Percentiles rank a stretch among this genome's conserved stretches.
Evolutionary conservation across 2,797 vertebrate species (phyloP).

Genomic region (Rhadinocentrus ornatus): DNA sequence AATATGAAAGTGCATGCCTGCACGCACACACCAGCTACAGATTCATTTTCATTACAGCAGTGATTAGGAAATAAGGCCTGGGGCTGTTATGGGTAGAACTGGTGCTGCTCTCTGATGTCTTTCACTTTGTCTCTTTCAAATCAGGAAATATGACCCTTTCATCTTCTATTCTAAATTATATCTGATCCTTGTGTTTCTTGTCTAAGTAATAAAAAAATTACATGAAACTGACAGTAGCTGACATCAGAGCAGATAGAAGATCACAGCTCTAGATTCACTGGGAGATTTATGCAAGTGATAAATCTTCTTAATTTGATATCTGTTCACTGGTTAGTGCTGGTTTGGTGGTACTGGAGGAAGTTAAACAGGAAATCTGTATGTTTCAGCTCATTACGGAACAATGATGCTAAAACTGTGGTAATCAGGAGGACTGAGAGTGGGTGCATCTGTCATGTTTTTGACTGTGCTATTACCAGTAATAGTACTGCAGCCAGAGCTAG

Average conservation of each 20-base stretch:
- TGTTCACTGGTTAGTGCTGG: constrained; percentile 3
- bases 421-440: background rate
- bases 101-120: constrained; percentile 52
- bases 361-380: background rate
- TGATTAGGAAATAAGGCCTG: constrained; percentile 67
- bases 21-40: constrained; percentile 17
- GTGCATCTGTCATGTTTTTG: background rate
- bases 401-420: background rate
- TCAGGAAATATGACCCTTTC: constrained; percentile 43
- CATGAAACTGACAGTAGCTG: constrained; percentile 30
- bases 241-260: constrained; percentile 21
- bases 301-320: background rate
- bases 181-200: constrained; percentile 32
- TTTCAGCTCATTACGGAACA: background rate
- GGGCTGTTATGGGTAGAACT: constrained; percentile 51
- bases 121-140: constrained; percentile 53
- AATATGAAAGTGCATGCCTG: constrained; percentile 13
- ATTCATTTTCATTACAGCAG: constrained; percentile 64
- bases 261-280: constrained; percentile 4
- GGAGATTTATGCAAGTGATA: constrained; percentile 7
- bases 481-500: background rate
- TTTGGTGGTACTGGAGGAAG: constrained; percentile 6
- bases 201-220: constrained; percentile 45
- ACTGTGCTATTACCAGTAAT: background rate
- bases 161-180: constrained; percentile 44